These are phyloP conservation scores for Invenusta paracnida DNA, from an alignment of 2,888 invertebrate species.

Conservation along the genomic window DNA sequence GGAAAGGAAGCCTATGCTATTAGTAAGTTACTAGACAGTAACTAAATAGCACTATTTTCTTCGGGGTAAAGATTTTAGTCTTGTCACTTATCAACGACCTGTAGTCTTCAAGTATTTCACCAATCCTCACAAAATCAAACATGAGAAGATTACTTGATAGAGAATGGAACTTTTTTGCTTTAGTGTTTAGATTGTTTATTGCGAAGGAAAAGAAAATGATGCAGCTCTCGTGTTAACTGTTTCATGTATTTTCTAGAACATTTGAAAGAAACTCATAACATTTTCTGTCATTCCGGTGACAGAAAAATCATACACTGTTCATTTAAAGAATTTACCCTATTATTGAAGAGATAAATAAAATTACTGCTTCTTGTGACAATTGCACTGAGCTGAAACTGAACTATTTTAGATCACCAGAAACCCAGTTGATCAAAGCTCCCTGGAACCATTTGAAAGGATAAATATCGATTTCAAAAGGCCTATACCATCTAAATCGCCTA, in stretches of 20 bases:
- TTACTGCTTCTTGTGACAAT: slow-evolving; percentile 4
- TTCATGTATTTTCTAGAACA: background rate
- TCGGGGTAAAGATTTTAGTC: slow-evolving; percentile 44
- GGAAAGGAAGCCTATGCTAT: slow-evolving; percentile 45
- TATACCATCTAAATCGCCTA: slow-evolving; percentile 44
- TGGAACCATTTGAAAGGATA: slow-evolving; percentile 46
- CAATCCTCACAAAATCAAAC: slow-evolving; percentile 46
- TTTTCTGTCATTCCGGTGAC: slow-evolving; percentile 43
- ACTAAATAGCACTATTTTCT: slow-evolving; percentile 44
- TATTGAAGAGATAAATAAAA: background rate
- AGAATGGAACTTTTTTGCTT: slow-evolving; percentile 45
- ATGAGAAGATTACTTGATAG: slow-evolving; percentile 47
- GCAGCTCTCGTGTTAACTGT: slow-evolving; percentile 42
- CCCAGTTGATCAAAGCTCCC: slow-evolving; percentile 46
- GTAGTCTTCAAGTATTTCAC: slow-evolving; percentile 45
- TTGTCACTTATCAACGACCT: slow-evolving; percentile 47
- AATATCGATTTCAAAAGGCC: slow-evolving; percentile 48
- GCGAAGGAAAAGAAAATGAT: slow-evolving; percentile 44
- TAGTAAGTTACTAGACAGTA: slow-evolving; percentile 44
- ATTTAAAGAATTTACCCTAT: slow-evolving; percentile 44
- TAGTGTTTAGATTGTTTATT: slow-evolving; percentile 45
- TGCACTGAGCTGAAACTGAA: slow-evolving; percentile 43
- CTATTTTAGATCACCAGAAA: slow-evolving; percentile 19
- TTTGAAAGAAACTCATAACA: slow-evolving; percentile 37
- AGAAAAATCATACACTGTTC: slow-evolving; percentile 33